Base-by-base conservation (phyloP, 2,888 invertebrate genomes). In the Cantharis nigra region DNA sequence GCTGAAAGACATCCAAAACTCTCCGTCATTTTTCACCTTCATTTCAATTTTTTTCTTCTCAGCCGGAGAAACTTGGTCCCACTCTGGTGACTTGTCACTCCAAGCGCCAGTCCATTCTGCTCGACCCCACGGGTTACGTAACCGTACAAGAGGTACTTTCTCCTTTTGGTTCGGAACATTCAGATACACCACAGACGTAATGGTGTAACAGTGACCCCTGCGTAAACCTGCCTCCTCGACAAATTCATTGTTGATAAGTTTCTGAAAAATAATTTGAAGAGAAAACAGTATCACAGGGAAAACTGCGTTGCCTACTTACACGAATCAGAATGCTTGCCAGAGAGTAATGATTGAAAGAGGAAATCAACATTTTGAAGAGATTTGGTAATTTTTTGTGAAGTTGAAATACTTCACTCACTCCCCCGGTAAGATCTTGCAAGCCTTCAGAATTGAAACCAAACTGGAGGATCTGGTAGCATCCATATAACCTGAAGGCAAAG, bases 401-500 rank as follows among this genome's bases (percentile, higher is more conserved):
- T 83, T 97, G 96, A 87, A 97, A 98, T 94, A 96, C 95, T 87
- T 97, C 97, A 0, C 96, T 95, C 0, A 97, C 96, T 4, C 97
- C 98, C 0, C 97, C 97, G 0, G 99, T 99, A 88, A 99, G 99
- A 90, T 99, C 99, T 89, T 98, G 98, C 96, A 99, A 97, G 0
- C 99, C 99, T 87, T 99, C 99, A 85, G 97, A 96, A 0, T 98
- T 98, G 0, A 97, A 96, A 16, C 99, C 99, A 26, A 99, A 99
- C 88, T 97, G 97, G 0, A 99, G 91, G 0, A 98, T 96, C 87
- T 99, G 99, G 88, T 99, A 99, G 0, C 97, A 98, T 1, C 99
- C 99, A 88, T 97, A 96, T 74, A 99, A 89, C 87, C 96, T 96
- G 87, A 30, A 85, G 83, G 80, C 63, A 18, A 26, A 13, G 5